A percentile compares a stretch with the other conserved stretches of the same genome.
Evolutionary conservation across 2,113 vertebrate species (phyloP).

Genomic region (Prietella phreatophila): DNA sequence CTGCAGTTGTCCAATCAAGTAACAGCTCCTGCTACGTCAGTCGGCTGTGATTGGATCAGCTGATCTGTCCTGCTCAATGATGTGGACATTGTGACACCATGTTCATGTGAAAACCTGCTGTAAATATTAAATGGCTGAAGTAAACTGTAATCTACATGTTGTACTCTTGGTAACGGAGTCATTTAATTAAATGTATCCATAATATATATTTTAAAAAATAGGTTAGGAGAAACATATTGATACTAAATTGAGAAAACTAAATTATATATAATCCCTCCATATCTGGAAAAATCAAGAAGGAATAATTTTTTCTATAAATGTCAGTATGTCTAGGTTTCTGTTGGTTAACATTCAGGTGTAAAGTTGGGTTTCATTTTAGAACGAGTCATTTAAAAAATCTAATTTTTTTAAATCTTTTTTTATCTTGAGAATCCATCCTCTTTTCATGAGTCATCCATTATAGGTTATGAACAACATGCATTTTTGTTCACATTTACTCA

Average conservation of each 20-base stretch:
- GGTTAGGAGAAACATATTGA: no score
- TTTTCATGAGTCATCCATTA: no score
- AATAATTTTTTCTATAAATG: no score
- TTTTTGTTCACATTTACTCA: no score
- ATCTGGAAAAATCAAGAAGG: not conserved
- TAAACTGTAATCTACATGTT: not conserved
- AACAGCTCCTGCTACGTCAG: conserved; percentile 26
- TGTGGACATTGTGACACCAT: not conserved
- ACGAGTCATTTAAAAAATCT: not conserved
- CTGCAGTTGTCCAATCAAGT: not conserved
- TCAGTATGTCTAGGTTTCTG: no score
- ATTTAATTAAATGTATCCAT: not conserved
- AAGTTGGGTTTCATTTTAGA: no score
- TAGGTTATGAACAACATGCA: no score
- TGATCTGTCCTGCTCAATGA: conserved; percentile 14
- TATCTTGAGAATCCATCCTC: no score
- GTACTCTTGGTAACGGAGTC: not conserved
- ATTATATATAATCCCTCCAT: no score
- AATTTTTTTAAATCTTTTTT: not conserved
- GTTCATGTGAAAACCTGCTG: not conserved
- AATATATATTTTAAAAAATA: no score
- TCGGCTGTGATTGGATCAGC: conserved; percentile 44
- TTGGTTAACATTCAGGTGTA: not conserved
- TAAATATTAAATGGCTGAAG: not conserved
- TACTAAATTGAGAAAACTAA: no score